phyloP scores from a whole-genome alignment of 2,797 vertebrate species.

The Siniperca undulata region DNA sequence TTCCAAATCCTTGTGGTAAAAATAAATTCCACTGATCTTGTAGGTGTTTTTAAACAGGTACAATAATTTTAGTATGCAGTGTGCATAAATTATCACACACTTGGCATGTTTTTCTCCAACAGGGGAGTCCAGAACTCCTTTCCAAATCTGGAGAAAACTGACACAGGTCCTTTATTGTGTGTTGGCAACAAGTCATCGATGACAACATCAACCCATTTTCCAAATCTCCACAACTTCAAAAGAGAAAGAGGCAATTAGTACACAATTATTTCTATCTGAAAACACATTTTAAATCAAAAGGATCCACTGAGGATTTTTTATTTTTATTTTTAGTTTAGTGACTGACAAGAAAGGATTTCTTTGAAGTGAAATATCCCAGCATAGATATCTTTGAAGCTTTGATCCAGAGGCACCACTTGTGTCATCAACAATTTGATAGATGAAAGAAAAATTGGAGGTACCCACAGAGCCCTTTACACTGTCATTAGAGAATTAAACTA shows the following conservation, averaged over 20 bases:
- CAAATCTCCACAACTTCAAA: constrained; percentile 81
- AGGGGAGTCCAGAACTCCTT: constrained; percentile 78
- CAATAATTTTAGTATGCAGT: too few species aligned
- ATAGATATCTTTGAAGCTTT: constrained; percentile 44
- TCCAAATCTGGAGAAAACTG: constrained; percentile 76
- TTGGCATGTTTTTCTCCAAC: constrained; percentile 72
- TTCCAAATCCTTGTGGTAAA: too few species aligned
- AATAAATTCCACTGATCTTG: too few species aligned
- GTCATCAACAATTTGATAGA: neutral
- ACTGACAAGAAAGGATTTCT: too few species aligned
- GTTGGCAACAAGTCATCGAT: constrained; percentile 83
- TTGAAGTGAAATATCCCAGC: constrained; percentile 84
- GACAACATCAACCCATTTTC: constrained; percentile 84
- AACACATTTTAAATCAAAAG: too few species aligned
- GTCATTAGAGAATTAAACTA: neutral
- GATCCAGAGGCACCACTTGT: constrained; percentile 25
- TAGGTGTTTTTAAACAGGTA: too few species aligned
- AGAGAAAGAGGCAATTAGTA: too few species aligned
- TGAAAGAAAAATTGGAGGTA: constrained; percentile 23
- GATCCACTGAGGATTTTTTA: too few species aligned
- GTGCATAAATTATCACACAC: too few species aligned
- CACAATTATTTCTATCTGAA: too few species aligned
- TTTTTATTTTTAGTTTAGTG: too few species aligned
- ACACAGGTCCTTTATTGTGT: constrained; percentile 66
- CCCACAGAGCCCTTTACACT: neutral